Evolutionary conservation across 2,888 invertebrate genomes (phyloP), one percentile per base, ranked within the genome.

Genomic region (Drosophila melanocephala): DNA sequence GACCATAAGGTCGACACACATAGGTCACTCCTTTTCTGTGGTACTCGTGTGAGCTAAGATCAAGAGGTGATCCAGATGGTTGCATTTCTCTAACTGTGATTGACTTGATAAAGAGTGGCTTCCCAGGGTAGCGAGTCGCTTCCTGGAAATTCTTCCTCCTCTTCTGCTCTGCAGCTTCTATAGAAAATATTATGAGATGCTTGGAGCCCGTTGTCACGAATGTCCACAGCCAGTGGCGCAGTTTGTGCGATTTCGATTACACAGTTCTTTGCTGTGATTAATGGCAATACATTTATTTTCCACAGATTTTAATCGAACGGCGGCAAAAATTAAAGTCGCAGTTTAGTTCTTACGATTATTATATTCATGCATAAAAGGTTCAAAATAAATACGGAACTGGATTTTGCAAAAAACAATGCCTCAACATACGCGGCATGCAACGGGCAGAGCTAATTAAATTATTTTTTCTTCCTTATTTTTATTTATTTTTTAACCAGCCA

Each of bases 371-470:
- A 73, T 52, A 52, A 83, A 79, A 52, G 56, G 59, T 14, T 7
- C 32, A 57, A 75, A 80, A 77, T 60, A 77, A 87, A 79, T 77
- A 77, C 55, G 66, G 66, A 80, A 73, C 67, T 68, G 22, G 61
- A 74, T 72, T 79, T 75, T 60, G 66, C 22, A 59, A 44, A 56
- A 44, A 5, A 16, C 26, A 26, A 47, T 26, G 16, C 47, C 26
- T 26, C 57, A 64, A 71, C 77, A 77, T 73, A 75, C 72, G 62
- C 28, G 68, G 51, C 75, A 72, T 66, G 75, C 76, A 76, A 74
- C 87, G 77, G 76, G 82, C 88, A 75, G 32, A 78, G 82, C 69
- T 85, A 87, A 89, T 89, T 85, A 76, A 87, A 87, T 87, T 85
- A 85, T 79, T 77, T 65, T 63, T 53, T 63, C 39, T 33, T 35